Conservation (phyloP, 2,113 vertebrate species). For the Nymphicus hollandicus region DNA sequence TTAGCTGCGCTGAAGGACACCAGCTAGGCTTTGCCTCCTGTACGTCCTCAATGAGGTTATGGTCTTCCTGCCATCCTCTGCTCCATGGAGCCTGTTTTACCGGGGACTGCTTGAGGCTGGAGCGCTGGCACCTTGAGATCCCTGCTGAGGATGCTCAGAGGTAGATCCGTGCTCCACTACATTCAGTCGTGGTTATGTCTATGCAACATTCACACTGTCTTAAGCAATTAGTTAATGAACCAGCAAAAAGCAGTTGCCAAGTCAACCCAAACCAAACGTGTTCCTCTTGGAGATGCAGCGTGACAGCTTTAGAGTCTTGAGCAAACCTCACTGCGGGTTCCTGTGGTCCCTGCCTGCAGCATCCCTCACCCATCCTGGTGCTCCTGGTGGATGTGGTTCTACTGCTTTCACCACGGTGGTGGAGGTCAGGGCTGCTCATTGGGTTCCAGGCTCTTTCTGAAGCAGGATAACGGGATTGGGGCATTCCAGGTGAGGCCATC, state of each 20-base stretch:
- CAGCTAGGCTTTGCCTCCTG: not conserved
- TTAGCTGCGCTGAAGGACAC: not conserved
- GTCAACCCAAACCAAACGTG: conserved; percentile 1
- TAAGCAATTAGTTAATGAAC: conserved; percentile 29
- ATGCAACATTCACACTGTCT: not conserved
- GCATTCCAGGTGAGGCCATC: not conserved
- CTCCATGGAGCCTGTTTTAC: fast-evolving
- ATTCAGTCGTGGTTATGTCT: not conserved
- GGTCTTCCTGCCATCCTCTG: not conserved
- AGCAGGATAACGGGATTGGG: not conserved
- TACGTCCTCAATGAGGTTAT: fast-evolving
- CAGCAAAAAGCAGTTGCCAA: conserved; percentile 41
- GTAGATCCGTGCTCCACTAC: fast-evolving
- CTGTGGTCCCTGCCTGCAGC: not conserved
- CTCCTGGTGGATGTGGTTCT: not conserved
- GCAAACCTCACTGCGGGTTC: not conserved
- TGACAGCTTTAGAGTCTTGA: not conserved
- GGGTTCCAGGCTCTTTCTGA: not conserved
- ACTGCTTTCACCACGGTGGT: fast-evolving
- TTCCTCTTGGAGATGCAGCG: not conserved
- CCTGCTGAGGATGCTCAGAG: not conserved
- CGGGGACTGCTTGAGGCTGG: not conserved
- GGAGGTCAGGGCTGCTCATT: not conserved
- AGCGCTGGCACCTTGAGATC: not conserved
- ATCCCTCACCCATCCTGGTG: fast-evolving